phyloP scores from a whole-genome alignment of 2,113 vertebrate species.

The Nicator chloris region DNA sequence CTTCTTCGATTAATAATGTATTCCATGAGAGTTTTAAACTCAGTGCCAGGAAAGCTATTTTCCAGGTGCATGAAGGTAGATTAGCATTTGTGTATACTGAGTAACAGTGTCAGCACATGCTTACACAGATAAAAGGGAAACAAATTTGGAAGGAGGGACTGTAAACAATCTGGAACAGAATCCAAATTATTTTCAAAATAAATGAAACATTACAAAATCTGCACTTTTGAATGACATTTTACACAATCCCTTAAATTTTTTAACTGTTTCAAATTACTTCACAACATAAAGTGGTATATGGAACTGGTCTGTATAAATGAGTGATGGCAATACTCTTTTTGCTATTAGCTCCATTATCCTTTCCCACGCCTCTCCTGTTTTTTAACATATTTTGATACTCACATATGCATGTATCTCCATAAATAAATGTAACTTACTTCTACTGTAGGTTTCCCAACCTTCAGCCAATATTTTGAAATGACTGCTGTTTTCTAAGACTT shows the following conservation, averaged over 20 bases:
- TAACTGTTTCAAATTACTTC: conserved; percentile 2
- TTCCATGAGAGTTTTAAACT: conserved; percentile 48
- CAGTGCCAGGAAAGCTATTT: conserved; percentile 44
- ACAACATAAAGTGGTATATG: not conserved
- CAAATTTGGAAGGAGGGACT: conserved; percentile 50
- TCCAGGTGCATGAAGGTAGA: conserved; percentile 61
- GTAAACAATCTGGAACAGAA: conserved; percentile 56
- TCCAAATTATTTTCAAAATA: conserved; percentile 55
- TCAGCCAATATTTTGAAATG: not conserved
- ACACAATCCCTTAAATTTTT: not conserved
- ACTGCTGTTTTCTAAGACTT: not conserved
- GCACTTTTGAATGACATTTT: conserved; percentile 21
- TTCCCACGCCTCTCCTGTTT: not conserved
- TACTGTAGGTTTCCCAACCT: not conserved
- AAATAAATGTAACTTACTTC: not conserved
- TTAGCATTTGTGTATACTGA: conserved; percentile 49
- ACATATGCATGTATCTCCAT: not conserved
- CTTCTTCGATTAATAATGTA: conserved; percentile 61
- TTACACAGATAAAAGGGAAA: conserved; percentile 64
- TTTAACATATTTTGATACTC: not conserved
- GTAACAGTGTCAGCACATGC: conserved; percentile 44
- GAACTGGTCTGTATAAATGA: not conserved
- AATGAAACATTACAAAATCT: conserved; percentile 27
- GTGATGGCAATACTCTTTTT: not conserved
- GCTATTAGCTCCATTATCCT: not conserved